phyloP scores from a whole-genome alignment of 1,140 invertebrate genomes.

The Aphidius gifuensis region DNA sequence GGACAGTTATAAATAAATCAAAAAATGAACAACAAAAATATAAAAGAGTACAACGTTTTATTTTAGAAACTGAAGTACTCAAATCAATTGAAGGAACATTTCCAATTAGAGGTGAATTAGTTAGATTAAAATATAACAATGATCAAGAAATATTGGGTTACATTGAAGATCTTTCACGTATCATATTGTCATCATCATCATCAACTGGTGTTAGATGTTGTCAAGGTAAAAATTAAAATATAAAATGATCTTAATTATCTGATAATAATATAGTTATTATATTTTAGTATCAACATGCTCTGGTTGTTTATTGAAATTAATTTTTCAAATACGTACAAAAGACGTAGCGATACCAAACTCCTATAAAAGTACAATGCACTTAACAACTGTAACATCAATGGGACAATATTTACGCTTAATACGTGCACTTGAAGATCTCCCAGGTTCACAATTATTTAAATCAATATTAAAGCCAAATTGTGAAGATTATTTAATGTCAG shows the following conservation, averaged over 20 bases:
- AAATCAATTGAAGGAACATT: neutral
- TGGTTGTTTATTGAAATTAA: neutral
- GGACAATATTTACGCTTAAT: neutral
- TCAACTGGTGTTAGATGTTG: no score
- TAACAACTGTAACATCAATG: neutral
- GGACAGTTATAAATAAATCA: no score
- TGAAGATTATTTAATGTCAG: neutral
- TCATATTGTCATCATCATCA: neutral
- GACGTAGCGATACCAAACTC: neutral
- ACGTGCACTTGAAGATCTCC: neutral
- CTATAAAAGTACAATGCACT: neutral
- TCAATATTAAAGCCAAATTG: neutral
- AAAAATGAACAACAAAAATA: neutral
- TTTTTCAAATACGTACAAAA: neutral
- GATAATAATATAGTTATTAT: neutral
- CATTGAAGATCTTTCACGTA: neutral
- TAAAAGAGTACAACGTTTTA: neutral
- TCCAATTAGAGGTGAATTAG: constrained; percentile 3
- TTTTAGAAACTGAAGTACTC: neutral
- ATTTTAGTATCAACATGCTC: neutral
- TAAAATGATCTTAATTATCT: no score
- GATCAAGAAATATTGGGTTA: constrained; percentile 1
- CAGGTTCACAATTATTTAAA: neutral
- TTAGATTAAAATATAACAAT: neutral
- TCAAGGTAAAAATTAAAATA: no score